Evolutionary conservation across 2,797 vertebrate genomes (phyloP), one percentile per base, ranked within the genome.

Genomic region (Fistularia tabacaria): DNA sequence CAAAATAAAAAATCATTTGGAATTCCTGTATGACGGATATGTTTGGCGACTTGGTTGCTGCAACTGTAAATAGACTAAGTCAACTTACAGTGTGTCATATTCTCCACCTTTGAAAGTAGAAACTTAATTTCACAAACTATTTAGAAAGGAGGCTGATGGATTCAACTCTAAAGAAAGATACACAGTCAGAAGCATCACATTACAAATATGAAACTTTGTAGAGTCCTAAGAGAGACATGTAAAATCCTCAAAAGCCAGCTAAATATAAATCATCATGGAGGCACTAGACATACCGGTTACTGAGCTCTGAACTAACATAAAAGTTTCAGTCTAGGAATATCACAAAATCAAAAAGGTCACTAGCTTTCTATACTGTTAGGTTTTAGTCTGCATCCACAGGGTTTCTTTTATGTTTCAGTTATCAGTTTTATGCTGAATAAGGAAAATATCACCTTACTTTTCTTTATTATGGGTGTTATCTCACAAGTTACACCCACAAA

Each of bases 261-360:
- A 75, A 82, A 79, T 74, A 77, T 77, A 81, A 85, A 83, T 81
- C 76, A 78, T 76, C 65, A 71, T 46, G 66, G 67, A 73, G 42
- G 76, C 65, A 63, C 51, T 15, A 56, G 71, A 73, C 54, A 14
- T 51, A 64, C 69, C 56, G 71, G 66, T 65, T 62, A 64, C 64
- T 57, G 57, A 73, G 79, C 76, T 60, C 68, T 64, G 62, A 62
- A 69, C 73, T 76, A 57, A 58, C 69, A 71, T 81, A 56, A 79
- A 85, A 79, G 77, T 66, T 59, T 66, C 64, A 25, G 76, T 80
- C 60, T 68, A 74, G 68, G 54, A 71, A 67, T 72, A 67, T 61
- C 73, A 74, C 56, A 58, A 52, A 76, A 68, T 63, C 49, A 60
- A 74, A 76, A 76, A 79, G 71, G 72, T 73, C 69, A 78, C 78